Evolutionary conservation across 2,113 vertebrate genomes (phyloP).

Genomic region (Setophaga petechia): DNA sequence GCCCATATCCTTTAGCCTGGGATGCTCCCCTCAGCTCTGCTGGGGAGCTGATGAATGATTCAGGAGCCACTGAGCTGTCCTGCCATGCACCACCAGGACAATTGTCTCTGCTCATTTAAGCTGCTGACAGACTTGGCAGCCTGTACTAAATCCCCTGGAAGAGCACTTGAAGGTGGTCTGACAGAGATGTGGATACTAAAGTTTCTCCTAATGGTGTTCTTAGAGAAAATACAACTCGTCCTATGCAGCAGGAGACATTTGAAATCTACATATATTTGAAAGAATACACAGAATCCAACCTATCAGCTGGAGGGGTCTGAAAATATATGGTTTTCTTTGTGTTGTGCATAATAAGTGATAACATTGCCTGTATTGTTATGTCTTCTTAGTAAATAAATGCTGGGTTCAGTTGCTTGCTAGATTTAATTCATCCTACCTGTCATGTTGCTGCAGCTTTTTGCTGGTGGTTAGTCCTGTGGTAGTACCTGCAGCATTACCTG

Average conservation of each 20-base stretch:
- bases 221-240: neutral
- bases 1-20: too few species aligned
- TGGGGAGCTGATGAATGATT: accelerated
- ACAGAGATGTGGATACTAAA: neutral
- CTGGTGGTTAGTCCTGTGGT: neutral
- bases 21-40: accelerated
- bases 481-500: neutral
- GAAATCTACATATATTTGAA: neutral
- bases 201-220: neutral
- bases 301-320: neutral
- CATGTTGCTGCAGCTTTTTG: neutral
- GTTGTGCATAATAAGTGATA: neutral
- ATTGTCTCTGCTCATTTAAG: neutral
- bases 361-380: neutral
- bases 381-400: neutral
- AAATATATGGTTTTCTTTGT: neutral
- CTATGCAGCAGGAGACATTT: neutral
- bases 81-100: neutral
- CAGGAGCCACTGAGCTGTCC: neutral
- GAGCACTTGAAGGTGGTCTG: neutral
- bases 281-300: neutral
- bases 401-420: neutral
- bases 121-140: neutral
- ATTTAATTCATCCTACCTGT: neutral
- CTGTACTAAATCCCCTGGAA: neutral